Conservation (phyloP, 1,140 invertebrate genomes). For the Saccostrea cuccullata region DNA sequence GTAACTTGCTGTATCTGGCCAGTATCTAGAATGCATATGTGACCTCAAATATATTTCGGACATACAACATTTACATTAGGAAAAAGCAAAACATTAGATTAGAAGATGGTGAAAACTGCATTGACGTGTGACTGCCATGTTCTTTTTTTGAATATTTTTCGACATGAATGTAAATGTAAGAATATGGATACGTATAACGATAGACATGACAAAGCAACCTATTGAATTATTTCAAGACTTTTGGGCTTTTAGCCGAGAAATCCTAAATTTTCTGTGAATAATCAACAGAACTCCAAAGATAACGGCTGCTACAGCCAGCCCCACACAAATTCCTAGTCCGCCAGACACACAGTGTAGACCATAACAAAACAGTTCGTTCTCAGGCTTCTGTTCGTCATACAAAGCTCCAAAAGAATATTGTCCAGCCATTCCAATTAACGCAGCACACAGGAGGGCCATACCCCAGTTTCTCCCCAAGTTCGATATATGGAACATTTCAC, state of each 20-base stretch:
- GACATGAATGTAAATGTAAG: too few species aligned
- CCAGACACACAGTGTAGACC: constrained; percentile 8
- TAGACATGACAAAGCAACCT: too few species aligned
- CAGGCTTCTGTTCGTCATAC: constrained; percentile 51
- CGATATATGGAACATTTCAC: constrained; percentile 60
- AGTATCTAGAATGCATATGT: too few species aligned
- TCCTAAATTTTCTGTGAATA: not conserved
- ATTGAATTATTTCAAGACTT: too few species aligned
- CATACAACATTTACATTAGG: too few species aligned
- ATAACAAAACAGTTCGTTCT: constrained; percentile 13
- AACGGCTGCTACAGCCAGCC: not conserved
- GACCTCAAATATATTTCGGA: too few species aligned
- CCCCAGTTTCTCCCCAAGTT: constrained; percentile 67
- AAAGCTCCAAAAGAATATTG: constrained; percentile 59
- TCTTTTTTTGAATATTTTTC: too few species aligned
- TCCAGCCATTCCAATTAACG: constrained; percentile 49
- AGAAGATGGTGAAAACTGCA: too few species aligned
- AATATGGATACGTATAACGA: too few species aligned
- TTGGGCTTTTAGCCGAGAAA: not conserved
- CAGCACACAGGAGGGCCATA: constrained; percentile 52
- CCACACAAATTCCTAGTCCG: constrained; percentile 26
- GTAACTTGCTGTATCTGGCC: too few species aligned
- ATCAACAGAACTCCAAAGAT: constrained; percentile 11
- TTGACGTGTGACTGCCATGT: too few species aligned
- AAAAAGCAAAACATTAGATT: too few species aligned